These are phyloP conservation scores for Kuschelorhynchus macadamiae DNA, from an alignment of 2,888 invertebrate genomes.

Conservation along the genomic window DNA sequence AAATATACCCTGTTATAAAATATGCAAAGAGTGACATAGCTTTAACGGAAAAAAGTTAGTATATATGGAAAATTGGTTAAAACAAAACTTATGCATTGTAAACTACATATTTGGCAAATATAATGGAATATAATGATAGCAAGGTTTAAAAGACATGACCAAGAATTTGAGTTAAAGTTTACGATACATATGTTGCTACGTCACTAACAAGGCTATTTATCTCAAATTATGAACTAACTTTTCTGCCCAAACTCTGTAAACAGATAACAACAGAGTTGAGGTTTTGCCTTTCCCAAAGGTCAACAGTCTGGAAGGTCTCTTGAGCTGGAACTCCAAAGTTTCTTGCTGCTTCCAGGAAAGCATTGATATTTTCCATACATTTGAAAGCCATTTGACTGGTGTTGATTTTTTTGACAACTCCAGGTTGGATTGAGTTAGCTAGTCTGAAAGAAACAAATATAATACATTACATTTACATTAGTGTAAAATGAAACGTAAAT, in stretches of 20 bases:
- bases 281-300: constrained; percentile 97
- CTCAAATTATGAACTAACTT: constrained; percentile 72
- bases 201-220: not conserved
- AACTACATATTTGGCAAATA: not conserved
- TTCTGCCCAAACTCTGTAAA: constrained; percentile 93
- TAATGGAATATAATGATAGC: not conserved
- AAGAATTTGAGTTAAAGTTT: no score
- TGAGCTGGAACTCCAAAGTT: constrained; percentile 92
- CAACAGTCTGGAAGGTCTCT: constrained; percentile 97
- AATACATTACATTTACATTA: no score
- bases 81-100: no score
- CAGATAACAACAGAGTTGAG: constrained; percentile 96
- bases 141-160: not conserved
- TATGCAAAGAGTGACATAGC: no score
- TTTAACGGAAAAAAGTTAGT: no score
- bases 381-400: constrained; percentile 88
- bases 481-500: no score
- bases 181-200: not conserved
- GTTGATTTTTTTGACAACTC: constrained; percentile 93
- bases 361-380: constrained; percentile 99
- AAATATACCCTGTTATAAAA: no score
- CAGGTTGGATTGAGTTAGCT: constrained; percentile 88
- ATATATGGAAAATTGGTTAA: no score
- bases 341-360: constrained; percentile 88
- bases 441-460: constrained; percentile 73